Conservation (phyloP, 2,888 invertebrate genomes). For the Ctena decussata region DNA sequence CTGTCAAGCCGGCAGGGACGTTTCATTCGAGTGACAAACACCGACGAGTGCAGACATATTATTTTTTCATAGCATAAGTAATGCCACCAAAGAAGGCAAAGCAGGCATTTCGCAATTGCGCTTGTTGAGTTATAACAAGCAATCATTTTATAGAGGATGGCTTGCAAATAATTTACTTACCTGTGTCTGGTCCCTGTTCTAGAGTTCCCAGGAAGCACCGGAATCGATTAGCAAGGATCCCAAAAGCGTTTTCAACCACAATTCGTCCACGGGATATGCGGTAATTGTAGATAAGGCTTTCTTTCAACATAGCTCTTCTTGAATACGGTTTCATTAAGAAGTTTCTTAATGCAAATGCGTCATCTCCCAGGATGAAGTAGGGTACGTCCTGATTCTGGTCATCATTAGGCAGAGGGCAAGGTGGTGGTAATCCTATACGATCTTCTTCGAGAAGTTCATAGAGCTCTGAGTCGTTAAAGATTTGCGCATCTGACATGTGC, state of each 20-base stretch:
- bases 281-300: constrained; percentile 16
- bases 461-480: constrained; percentile 24
- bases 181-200: constrained; percentile 16
- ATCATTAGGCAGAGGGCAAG: constrained; percentile 22
- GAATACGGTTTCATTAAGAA: neutral
- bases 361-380: neutral
- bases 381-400: neutral
- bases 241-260: constrained; percentile 8
- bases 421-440: constrained; percentile 32
- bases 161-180: neutral
- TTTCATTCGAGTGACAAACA: no score
- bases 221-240: constrained; percentile 20
- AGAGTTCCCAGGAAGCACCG: constrained; percentile 26
- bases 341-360: neutral
- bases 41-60: no score
- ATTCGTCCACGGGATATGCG: constrained; percentile 24
- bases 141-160: neutral
- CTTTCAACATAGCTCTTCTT: constrained; percentile 12
- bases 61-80: no score
- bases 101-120: neutral
- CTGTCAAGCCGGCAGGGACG: no score
- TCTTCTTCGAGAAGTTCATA: constrained; percentile 48
- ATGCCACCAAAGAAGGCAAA: no score
- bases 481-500: neutral
- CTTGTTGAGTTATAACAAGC: neutral